Conservation (phyloP, 1,140 invertebrate genomes). For the Neoseiulus cucumeris region DNA sequence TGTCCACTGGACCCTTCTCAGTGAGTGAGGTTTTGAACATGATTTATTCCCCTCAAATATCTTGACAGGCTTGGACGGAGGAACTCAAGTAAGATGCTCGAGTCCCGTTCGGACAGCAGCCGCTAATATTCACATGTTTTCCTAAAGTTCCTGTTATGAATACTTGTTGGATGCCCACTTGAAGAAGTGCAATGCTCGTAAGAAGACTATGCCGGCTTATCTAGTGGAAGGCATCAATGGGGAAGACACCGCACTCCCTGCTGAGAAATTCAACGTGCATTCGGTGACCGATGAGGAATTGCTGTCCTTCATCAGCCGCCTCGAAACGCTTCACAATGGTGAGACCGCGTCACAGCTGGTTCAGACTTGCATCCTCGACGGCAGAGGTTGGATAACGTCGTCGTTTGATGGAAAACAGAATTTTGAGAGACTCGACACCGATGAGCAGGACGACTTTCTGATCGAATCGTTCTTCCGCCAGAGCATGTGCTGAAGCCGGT, state of each 20-base stretch:
- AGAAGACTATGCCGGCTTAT: background rate
- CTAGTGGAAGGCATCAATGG: background rate
- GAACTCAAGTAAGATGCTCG: too few species aligned
- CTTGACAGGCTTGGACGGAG: too few species aligned
- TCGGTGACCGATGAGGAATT: background rate
- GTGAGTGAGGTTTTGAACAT: background rate
- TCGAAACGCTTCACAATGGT: background rate
- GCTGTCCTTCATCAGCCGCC: background rate
- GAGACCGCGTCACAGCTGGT: too few species aligned
- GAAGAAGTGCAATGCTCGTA: constrained; percentile 1
- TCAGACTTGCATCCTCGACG: too few species aligned
- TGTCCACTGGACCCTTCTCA: constrained; percentile 7
- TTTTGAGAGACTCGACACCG: too few species aligned
- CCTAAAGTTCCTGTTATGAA: constrained; percentile 1
- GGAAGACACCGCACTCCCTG: background rate
- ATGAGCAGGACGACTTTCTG: too few species aligned
- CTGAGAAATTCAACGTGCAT: background rate
- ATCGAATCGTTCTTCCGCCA: background rate
- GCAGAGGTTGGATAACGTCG: too few species aligned
- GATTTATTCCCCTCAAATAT: too few species aligned
- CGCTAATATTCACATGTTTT: too few species aligned
- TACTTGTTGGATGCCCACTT: background rate
- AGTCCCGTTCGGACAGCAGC: too few species aligned
- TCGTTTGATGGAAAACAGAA: too few species aligned
- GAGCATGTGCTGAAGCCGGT: background rate